A percentile compares a stretch with the other conserved stretches of the same genome.
Evolutionary conservation across 2,888 invertebrate species (phyloP).

Genomic region (Euplexia lucipara): DNA sequence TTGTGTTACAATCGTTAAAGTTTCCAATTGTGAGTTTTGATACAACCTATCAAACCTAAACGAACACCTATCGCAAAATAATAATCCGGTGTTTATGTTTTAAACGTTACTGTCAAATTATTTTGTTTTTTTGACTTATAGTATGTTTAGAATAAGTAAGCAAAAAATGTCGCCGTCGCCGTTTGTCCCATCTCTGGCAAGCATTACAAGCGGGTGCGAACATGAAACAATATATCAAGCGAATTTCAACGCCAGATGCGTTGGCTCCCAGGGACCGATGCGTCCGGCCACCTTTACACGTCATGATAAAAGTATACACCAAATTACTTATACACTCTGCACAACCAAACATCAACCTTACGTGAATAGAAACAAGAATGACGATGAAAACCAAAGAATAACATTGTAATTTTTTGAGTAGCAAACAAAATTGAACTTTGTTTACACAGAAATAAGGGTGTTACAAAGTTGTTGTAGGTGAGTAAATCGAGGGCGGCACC

Average conservation of each 20-base stretch:
- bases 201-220: conserved; percentile 56
- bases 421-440: conserved; percentile 60
- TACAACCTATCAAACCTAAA: too few relatives aligned
- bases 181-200: conserved; percentile 37
- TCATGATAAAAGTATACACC: conserved; percentile 62
- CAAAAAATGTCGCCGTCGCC: conserved; percentile 15
- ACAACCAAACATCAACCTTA: conserved; percentile 45
- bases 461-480: conserved; percentile 21
- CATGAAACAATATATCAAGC: conserved; percentile 69
- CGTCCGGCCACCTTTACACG: conserved; percentile 66
- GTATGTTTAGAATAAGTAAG: too few relatives aligned
- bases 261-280: conserved; percentile 69
- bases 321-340: conserved; percentile 2
- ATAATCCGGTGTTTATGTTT: too few relatives aligned
- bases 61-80: too few relatives aligned
- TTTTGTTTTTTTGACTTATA: too few relatives aligned
- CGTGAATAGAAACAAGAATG: neutral
- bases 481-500: conserved; percentile 67
- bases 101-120: too few relatives aligned
- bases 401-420: neutral
- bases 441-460: conserved; percentile 27
- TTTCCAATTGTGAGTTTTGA: too few relatives aligned
- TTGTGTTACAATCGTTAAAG: too few relatives aligned
- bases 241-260: conserved; percentile 77
- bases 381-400: conserved; percentile 5